A percentile compares a stretch with the other conserved stretches of the same genome.
These are phyloP conservation scores for Spinus pinus DNA, from an alignment of 2,797 vertebrate genomes.

Conservation along the genomic window DNA sequence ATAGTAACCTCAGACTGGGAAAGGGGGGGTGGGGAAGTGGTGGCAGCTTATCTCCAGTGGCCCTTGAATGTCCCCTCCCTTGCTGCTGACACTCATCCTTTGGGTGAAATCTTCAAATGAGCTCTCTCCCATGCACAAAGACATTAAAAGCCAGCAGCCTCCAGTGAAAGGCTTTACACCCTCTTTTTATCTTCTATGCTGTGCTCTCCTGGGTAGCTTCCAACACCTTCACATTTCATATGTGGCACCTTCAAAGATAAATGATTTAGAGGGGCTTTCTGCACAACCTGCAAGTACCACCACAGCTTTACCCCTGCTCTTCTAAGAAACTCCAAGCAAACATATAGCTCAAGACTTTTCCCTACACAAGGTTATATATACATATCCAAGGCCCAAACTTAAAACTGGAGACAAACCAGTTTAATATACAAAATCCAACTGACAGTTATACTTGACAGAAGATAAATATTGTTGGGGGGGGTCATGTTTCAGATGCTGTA, in stretches of 20 bases:
- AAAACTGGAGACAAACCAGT: neutral
- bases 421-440: neutral
- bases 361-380: neutral
- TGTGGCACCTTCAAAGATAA: neutral
- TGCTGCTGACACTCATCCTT: neutral
- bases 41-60: neutral
- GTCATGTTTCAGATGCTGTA: neutral
- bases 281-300: neutral
- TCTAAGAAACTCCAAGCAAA: neutral
- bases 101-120: neutral
- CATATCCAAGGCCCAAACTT: neutral
- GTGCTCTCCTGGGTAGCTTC: neutral
- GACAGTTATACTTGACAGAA: neutral
- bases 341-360: neutral
- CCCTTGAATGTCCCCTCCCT: neutral
- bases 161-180: neutral
- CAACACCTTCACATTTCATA: neutral
- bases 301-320: neutral
- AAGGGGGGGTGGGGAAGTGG: rapidly evolving
- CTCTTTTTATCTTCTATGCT: neutral
- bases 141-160: neutral
- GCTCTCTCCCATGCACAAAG: neutral
- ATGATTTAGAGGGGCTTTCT: neutral
- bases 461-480: neutral
- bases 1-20: neutral